phyloP scores from a whole-genome alignment of 2,113 vertebrate species.

The Macaca nemestrina region DNA sequence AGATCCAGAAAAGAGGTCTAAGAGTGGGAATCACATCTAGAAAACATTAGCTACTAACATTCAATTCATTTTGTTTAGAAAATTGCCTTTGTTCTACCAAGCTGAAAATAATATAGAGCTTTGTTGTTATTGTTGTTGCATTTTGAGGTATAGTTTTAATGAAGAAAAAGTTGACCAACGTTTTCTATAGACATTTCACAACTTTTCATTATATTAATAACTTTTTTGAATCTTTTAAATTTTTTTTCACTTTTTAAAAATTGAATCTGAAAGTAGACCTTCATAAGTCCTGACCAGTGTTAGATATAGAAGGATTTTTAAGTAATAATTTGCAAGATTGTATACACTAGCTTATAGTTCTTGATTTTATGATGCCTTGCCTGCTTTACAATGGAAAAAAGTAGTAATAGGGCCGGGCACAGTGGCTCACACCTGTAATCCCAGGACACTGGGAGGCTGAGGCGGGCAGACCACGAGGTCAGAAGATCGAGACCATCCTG shows the following conservation, averaged over 20 bases:
- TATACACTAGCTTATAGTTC: background rate
- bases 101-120: background rate
- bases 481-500: no score
- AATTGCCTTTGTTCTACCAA: background rate
- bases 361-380: background rate
- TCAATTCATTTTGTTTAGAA: background rate
- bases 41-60: background rate
- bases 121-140: background rate
- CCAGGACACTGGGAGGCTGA: no score
- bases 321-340: background rate
- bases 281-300: background rate
- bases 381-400: conserved; percentile 6
- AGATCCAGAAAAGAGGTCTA: background rate
- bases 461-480: no score
- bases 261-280: background rate
- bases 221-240: background rate
- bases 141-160: background rate
- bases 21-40: background rate
- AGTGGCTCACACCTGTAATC: no score
- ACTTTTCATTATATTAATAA: conserved; percentile 17
- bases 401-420: background rate
- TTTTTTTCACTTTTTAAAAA: background rate
- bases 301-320: background rate
- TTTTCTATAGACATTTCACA: background rate
- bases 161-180: background rate